Conservation (phyloP, 1,140 invertebrate species). For the Eciton burchellii region DNA sequence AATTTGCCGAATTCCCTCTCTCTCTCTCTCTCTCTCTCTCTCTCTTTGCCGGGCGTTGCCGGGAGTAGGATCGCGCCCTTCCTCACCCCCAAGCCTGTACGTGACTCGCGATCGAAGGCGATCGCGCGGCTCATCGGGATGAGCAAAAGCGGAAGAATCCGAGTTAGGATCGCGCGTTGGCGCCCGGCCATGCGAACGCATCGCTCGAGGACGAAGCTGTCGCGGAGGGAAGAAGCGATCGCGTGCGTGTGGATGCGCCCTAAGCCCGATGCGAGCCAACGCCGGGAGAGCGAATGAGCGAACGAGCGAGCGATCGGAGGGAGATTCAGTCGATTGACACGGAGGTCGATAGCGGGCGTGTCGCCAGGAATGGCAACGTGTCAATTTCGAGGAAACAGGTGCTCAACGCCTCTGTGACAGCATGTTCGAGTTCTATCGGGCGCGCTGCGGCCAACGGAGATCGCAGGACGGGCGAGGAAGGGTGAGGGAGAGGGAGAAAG, state of each 20-base stretch:
- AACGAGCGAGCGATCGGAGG: conserved; percentile 69
- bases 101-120: neutral
- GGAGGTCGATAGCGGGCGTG: conserved; percentile 74
- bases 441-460: conserved; percentile 64
- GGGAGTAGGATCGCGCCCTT: neutral
- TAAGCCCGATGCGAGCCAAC: conserved; percentile 10
- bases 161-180: neutral
- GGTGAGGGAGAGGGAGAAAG: conserved; percentile 26
- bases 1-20: conserved; percentile 45
- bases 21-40: neutral
- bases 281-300: no score
- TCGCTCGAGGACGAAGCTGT: conserved; percentile 11
- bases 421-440: conserved; percentile 78
- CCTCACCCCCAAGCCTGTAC: neutral
- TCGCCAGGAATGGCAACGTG: conserved; percentile 79
- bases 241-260: neutral
- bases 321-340: conserved; percentile 73
- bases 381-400: conserved; percentile 81
- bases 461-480: conserved; percentile 45
- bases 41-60: neutral
- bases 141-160: neutral
- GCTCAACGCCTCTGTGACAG: conserved; percentile 83
- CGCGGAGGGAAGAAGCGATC: neutral
- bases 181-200: neutral
- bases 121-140: conserved; percentile 37